Evolutionary conservation across 2,888 invertebrate genomes (phyloP).

Genomic region (Aquatica leii): DNA sequence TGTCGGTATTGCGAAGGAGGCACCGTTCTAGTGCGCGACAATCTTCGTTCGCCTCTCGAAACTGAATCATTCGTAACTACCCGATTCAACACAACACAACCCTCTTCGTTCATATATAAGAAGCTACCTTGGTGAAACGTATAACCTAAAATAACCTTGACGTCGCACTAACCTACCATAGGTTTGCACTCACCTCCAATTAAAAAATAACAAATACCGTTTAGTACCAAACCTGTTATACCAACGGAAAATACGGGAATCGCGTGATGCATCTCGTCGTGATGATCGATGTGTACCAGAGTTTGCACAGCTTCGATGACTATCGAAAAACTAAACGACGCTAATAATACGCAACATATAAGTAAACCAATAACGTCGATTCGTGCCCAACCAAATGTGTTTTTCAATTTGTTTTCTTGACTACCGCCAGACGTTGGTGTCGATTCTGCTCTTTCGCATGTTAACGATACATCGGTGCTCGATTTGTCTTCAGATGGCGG

Average conservation of each 20-base stretch:
- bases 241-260: slow-evolving; percentile 78
- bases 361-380: slow-evolving; percentile 87
- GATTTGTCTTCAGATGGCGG: neutral
- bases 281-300: slow-evolving; percentile 76
- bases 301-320: slow-evolving; percentile 84
- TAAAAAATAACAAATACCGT: slow-evolving; percentile 79
- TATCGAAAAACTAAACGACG: slow-evolving; percentile 83
- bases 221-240: slow-evolving; percentile 73
- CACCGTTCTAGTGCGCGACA: slow-evolving; percentile 59
- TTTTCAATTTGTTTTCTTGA: slow-evolving; percentile 73
- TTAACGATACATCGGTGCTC: slow-evolving; percentile 3
- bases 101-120: slow-evolving; percentile 69
- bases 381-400: slow-evolving; percentile 93
- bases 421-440: slow-evolving; percentile 38
- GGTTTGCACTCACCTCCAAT: slow-evolving; percentile 72
- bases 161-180: neutral
- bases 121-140: slow-evolving; percentile 78
- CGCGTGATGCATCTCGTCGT: slow-evolving; percentile 78
- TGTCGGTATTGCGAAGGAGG: slow-evolving; percentile 54
- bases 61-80: slow-evolving; percentile 59
- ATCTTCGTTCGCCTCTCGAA: slow-evolving; percentile 60
- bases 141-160: slow-evolving; percentile 62
- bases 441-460: slow-evolving; percentile 33
- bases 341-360: slow-evolving; percentile 81
- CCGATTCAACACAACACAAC: slow-evolving; percentile 70